These are phyloP conservation scores for Scartelaos histophorus DNA, from an alignment of 2,113 vertebrate genomes.

Conservation along the genomic window DNA sequence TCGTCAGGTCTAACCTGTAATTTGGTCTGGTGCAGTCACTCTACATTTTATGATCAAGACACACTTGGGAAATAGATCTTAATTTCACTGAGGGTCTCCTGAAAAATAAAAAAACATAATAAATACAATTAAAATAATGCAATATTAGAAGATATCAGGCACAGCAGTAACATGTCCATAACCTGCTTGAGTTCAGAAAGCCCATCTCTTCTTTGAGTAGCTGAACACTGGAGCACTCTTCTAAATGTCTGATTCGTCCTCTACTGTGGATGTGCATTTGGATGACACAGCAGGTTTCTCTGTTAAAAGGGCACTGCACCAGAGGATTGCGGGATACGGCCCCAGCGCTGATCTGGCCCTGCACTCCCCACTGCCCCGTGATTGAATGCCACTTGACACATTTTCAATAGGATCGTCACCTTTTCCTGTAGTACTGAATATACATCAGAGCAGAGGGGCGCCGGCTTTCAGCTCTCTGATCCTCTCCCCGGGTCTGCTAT, in stretches of 20 bases:
- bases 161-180: background rate
- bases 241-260: background rate
- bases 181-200: background rate
- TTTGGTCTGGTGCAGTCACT: no score
- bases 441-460: constrained; percentile 60
- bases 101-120: background rate
- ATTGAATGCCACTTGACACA: constrained; percentile 72
- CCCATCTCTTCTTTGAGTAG: background rate
- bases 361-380: constrained; percentile 47
- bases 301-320: constrained; percentile 57
- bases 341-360: constrained; percentile 52
- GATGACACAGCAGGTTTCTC: constrained; percentile 63
- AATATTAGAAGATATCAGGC: background rate
- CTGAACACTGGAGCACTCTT: background rate
- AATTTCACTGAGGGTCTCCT: no score
- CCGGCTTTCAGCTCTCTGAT: constrained; percentile 41
- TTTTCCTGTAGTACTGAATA: constrained; percentile 73
- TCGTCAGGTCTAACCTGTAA: no score
- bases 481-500: constrained; percentile 39
- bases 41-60: no score
- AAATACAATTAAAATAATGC: no score
- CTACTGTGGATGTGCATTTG: constrained; percentile 10
- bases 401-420: constrained; percentile 77
- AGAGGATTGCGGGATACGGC: constrained; percentile 44
- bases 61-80: no score